A percentile compares a stretch with the other conserved stretches of the same genome.
Evolutionary conservation across 2,797 vertebrate species (phyloP).

Genomic region (Pangasius larnaudii): DNA sequence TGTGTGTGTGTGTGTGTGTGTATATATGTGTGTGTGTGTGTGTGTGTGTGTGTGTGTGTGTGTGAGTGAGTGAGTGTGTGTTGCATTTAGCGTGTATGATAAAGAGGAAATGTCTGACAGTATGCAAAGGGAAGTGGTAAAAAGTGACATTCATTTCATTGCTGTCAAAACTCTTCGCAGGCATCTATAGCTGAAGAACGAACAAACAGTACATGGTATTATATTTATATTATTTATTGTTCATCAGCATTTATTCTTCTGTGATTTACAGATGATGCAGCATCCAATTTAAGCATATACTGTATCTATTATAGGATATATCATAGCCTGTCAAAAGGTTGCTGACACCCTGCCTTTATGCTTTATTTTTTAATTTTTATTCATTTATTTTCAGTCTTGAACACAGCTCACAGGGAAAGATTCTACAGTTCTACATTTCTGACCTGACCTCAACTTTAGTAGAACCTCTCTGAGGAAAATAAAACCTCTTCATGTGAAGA

Average conservation of each 20-base stretch:
- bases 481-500: background rate
- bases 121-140: slow-evolving; percentile 39
- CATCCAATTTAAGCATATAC: background rate
- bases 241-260: background rate
- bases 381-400: background rate
- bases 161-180: slow-evolving; percentile 6
- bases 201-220: background rate
- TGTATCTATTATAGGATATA: too few relatives aligned
- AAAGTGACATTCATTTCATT: slow-evolving; percentile 12
- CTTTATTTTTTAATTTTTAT: background rate
- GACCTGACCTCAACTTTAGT: background rate
- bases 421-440: background rate
- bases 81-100: slow-evolving; percentile 40
- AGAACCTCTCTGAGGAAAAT: background rate
- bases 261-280: background rate
- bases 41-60: background rate
- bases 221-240: background rate
- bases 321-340: background rate
- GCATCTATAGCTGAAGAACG: background rate
- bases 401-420: background rate
- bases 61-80: background rate
- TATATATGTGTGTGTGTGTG: background rate
- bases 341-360: background rate
- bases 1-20: background rate
- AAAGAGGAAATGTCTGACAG: slow-evolving; percentile 46